Percentiles rank a stretch among this genome's conserved stretches.
These are phyloP conservation scores for Dolichomitus sp. DNA, from an alignment of 2,888 invertebrate genomes.

Conservation along the genomic window DNA sequence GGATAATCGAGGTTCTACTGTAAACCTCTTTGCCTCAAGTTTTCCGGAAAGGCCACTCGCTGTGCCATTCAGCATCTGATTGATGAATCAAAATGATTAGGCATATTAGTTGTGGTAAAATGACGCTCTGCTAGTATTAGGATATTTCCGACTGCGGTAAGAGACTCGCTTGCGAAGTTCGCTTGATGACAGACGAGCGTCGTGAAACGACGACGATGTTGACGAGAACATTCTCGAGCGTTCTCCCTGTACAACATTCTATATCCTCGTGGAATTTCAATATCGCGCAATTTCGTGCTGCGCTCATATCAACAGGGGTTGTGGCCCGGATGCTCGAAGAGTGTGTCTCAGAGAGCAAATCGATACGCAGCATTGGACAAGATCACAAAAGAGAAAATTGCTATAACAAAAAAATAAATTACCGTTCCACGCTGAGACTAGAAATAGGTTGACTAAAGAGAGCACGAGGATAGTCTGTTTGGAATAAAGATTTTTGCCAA, in stretches of 20 bases:
- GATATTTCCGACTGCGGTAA: constrained; percentile 24
- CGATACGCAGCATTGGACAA: constrained; percentile 18
- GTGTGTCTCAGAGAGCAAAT: constrained; percentile 28
- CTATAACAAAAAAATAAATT: not conserved
- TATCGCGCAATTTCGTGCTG: constrained; percentile 58
- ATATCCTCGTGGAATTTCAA: constrained; percentile 63
- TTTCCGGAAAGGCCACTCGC: constrained; percentile 1
- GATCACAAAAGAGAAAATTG: not conserved
- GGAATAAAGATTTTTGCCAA: constrained; percentile 41
- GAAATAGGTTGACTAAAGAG: not conserved
- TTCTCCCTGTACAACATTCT: constrained; percentile 52
- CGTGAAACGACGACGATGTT: constrained; percentile 20
- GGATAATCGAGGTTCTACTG: too few species aligned
- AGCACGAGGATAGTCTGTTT: constrained; percentile 1
- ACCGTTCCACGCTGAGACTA: not conserved
- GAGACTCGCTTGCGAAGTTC: constrained; percentile 45
- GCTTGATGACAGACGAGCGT: constrained; percentile 11
- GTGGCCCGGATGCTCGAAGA: constrained; percentile 22
- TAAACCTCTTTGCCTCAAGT: not conserved
- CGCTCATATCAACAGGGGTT: constrained; percentile 45
- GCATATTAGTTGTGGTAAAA: constrained; percentile 18
- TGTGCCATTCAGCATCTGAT: constrained; percentile 30
- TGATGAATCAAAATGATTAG: constrained; percentile 54
- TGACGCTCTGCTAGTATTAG: not conserved
- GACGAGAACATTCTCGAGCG: constrained; percentile 52